Evolutionary conservation across 2,113 vertebrate genomes (phyloP).

Genomic region (Myxocyprinus asiaticus): DNA sequence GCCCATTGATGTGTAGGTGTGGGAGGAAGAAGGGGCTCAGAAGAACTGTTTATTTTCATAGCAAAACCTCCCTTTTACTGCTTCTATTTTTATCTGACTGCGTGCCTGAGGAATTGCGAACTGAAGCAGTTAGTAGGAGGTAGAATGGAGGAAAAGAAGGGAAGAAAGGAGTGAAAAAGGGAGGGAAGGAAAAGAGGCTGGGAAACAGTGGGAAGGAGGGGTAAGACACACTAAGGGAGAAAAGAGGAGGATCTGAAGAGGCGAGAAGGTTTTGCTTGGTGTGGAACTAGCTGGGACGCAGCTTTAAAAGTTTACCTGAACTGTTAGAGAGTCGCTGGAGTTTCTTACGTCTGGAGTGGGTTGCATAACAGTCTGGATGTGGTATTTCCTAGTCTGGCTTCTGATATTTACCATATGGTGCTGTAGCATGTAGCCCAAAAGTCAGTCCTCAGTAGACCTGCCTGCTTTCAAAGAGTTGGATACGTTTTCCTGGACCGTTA

Average conservation of each 20-base stretch:
- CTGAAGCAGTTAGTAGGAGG: slow-evolving; percentile 43
- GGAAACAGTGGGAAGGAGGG: not conserved
- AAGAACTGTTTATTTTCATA: slow-evolving; percentile 31
- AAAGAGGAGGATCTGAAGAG: slow-evolving; percentile 54
- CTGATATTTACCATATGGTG: slow-evolving; percentile 64
- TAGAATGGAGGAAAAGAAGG: slow-evolving; percentile 43
- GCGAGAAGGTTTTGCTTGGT: slow-evolving; percentile 35
- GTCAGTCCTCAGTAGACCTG: not conserved
- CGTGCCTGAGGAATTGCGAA: slow-evolving; percentile 32
- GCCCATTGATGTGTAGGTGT: not conserved
- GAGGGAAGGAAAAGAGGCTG: slow-evolving; percentile 5
- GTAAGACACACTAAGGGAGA: slow-evolving; percentile 14
- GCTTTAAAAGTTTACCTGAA: slow-evolving; percentile 50
- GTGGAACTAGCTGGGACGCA: slow-evolving; percentile 28
- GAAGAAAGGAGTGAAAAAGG: not conserved
- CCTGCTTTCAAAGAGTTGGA: not conserved
- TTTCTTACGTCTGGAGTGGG: slow-evolving; percentile 51
- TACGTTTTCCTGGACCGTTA: slow-evolving; percentile 22
- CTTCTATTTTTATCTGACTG: slow-evolving; percentile 52
- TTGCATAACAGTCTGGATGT: slow-evolving; percentile 70
- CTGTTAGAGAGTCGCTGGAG: slow-evolving; percentile 8
- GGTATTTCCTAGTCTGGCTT: slow-evolving; percentile 64
- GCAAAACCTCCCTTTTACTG: slow-evolving; percentile 10
- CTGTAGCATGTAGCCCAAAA: slow-evolving; percentile 60
- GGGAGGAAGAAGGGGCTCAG: not conserved